Percentiles rank a stretch among this genome's conserved stretches.
These are phyloP conservation scores for Bombus pascuorum DNA, from an alignment of 1,140 invertebrate species.

Conservation along the genomic window DNA sequence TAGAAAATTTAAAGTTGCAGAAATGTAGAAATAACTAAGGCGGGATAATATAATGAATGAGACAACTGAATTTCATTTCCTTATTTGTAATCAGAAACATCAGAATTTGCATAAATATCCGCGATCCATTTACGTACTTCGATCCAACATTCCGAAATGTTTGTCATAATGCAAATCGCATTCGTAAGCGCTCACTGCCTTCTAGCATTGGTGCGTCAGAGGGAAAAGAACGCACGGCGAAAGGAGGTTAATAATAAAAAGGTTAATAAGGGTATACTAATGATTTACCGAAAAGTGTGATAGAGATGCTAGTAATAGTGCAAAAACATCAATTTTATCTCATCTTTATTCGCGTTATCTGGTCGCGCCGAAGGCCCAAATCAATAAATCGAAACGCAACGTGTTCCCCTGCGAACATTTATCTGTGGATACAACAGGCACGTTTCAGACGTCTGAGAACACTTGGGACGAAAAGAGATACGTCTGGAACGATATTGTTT, in stretches of 20 bases:
- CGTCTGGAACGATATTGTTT: background rate
- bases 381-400: conserved; percentile 20
- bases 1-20: too few relatives aligned
- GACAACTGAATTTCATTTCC: too few relatives aligned
- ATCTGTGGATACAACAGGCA: background rate
- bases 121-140: too few relatives aligned
- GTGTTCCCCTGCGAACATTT: background rate
- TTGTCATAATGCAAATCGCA: background rate
- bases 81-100: background rate
- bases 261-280: conserved; percentile 31
- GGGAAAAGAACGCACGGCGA: background rate
- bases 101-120: background rate
- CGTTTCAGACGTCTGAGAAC: background rate
- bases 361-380: background rate
- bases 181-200: background rate
- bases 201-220: background rate
- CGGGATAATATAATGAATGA: too few relatives aligned
- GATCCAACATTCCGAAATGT: background rate
- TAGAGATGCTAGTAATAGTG: background rate
- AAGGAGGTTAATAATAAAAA: background rate
- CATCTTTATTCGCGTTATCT: conserved; percentile 4
- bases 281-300: conserved; percentile 1
- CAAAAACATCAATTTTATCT: background rate
- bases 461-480: background rate
- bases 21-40: too few relatives aligned